Conservation (phyloP, 2,113 vertebrate species). For the Turdus rufiventris region DNA sequence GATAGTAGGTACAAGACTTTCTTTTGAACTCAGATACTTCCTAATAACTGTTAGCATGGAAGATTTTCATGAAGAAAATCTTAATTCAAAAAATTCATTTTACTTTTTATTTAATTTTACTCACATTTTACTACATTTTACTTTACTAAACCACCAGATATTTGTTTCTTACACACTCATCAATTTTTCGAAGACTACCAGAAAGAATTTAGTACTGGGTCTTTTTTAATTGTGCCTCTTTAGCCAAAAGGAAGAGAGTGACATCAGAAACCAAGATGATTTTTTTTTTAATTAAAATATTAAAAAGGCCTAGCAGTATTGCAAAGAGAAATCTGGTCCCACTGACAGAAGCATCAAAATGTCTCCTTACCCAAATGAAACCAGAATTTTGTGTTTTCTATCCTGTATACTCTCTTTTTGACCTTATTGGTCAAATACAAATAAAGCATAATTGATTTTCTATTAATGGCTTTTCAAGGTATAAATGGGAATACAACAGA, state of each 20-base stretch:
- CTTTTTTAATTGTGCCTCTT: neutral
- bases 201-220: neutral
- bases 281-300: no score
- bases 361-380: neutral
- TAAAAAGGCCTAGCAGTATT: neutral
- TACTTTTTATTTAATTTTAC: neutral
- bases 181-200: neutral
- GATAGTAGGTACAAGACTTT: neutral
- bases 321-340: neutral
- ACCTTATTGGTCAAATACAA: neutral
- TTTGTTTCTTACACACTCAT: neutral
- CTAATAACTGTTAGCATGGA: neutral
- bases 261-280: neutral
- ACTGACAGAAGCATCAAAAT: neutral
- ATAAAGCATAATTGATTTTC: neutral
- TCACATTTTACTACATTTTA: neutral
- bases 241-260: neutral
- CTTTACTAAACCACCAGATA: neutral
- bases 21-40: neutral
- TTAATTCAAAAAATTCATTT: neutral
- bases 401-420: neutral
- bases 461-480: neutral
- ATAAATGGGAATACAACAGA: neutral
- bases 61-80: neutral
- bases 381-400: neutral